These are phyloP conservation scores for Lapara coniferarum DNA, from an alignment of 2,888 invertebrate species.

Conservation along the genomic window DNA sequence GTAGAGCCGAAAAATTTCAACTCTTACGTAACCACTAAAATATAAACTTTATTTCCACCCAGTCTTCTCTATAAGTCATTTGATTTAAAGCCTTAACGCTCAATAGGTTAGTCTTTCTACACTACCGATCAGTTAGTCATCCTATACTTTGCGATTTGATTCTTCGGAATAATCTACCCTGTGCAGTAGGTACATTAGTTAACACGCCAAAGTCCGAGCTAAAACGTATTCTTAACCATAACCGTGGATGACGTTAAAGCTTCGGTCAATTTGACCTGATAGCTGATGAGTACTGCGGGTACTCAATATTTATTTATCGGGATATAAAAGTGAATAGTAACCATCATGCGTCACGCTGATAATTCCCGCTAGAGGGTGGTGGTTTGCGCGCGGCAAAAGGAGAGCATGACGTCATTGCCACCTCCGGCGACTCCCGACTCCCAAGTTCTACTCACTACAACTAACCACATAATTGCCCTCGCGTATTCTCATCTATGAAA, in stretches of 20 bases:
- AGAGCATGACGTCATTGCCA: slow-evolving; percentile 56
- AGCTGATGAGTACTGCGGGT: slow-evolving; percentile 14
- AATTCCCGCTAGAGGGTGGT: slow-evolving; percentile 49
- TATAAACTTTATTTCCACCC: no score
- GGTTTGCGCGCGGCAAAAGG: slow-evolving; percentile 31
- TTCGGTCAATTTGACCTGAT: not conserved
- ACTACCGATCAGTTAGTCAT: no score
- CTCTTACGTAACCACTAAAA: no score
- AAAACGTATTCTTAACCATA: not conserved
- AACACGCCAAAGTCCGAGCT: not conserved
- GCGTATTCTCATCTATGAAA: slow-evolving; percentile 10
- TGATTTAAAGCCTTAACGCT: no score
- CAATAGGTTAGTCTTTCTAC: no score
- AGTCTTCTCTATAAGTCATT: no score
- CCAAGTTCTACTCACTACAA: slow-evolving; percentile 34
- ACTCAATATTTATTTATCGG: slow-evolving; percentile 42
- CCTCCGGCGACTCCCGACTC: slow-evolving; percentile 29
- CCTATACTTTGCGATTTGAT: no score
- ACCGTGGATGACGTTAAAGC: not conserved
- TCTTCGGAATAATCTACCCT: no score
- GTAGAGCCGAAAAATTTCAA: no score
- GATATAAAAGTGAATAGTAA: slow-evolving; percentile 54
- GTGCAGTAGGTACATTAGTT: not conserved
- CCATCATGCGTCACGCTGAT: slow-evolving; percentile 64
- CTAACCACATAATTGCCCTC: slow-evolving; percentile 6